A percentile compares a stretch with the other conserved stretches of the same genome.
These are phyloP conservation scores for Emydoidea blandingii DNA, from an alignment of 2,797 vertebrate species.

Conservation along the genomic window DNA sequence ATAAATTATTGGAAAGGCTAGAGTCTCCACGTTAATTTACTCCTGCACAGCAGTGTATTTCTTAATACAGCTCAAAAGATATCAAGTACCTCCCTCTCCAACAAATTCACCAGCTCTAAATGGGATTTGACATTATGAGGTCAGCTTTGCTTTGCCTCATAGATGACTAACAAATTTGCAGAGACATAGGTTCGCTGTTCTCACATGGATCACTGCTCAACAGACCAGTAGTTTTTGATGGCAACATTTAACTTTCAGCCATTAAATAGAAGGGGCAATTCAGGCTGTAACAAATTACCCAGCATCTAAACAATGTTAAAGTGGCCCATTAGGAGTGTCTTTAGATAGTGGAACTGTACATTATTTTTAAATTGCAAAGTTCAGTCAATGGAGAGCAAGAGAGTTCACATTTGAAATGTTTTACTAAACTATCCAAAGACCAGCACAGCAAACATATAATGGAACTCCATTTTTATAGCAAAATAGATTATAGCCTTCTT, in stretches of 20 bases:
- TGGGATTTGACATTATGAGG: constrained; percentile 80
- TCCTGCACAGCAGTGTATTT: constrained; percentile 59
- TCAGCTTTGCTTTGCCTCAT: constrained; percentile 77
- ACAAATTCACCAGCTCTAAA: constrained; percentile 73
- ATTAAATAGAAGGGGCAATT: constrained; percentile 73
- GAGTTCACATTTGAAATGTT: constrained; percentile 25
- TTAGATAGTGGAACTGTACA: constrained; percentile 29
- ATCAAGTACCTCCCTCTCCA: constrained; percentile 72
- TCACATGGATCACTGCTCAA: constrained; percentile 77
- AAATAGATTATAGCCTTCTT: neutral
- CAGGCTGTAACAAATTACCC: constrained; percentile 74
- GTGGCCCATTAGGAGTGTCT: constrained; percentile 48
- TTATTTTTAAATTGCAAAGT: constrained; percentile 62
- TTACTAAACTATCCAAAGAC: neutral
- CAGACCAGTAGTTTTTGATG: constrained; percentile 70
- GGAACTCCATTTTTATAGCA: neutral
- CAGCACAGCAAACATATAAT: neutral
- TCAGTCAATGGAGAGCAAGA: constrained; percentile 36
- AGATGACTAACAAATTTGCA: constrained; percentile 81
- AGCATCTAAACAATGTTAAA: constrained; percentile 64
- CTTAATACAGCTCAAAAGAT: constrained; percentile 76
- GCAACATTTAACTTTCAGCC: constrained; percentile 77
- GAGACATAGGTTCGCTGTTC: constrained; percentile 79
- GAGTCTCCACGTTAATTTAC: constrained; percentile 73
- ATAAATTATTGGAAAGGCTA: constrained; percentile 78